Conservation (phyloP, 2,797 vertebrate genomes). For the Chelonia mydas region DNA sequence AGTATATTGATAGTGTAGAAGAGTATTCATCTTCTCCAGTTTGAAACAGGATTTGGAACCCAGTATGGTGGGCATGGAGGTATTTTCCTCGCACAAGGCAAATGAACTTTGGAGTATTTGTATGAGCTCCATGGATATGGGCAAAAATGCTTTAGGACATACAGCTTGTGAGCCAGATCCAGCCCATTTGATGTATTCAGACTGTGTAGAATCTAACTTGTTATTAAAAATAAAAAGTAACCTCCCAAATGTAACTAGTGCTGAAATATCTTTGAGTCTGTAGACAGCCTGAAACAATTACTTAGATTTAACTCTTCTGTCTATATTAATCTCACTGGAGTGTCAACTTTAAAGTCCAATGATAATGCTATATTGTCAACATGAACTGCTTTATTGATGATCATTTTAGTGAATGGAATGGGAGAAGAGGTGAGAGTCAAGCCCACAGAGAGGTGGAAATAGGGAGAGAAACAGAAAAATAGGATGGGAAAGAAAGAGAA, state of each 20-base stretch:
- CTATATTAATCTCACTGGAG: neutral
- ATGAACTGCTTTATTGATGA: neutral
- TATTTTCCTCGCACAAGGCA: neutral
- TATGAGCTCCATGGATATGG: neutral
- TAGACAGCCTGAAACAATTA: neutral
- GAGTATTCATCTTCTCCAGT: neutral
- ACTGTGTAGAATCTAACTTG: neutral
- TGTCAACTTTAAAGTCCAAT: neutral
- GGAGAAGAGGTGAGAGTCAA: no score
- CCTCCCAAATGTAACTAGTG: neutral
- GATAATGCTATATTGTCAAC: neutral
- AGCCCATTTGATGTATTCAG: neutral
- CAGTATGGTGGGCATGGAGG: neutral
- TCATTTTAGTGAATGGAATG: neutral
- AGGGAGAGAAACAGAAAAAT: neutral
- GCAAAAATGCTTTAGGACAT: neutral
- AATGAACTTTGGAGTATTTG: neutral
- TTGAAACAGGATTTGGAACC: neutral
- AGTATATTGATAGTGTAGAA: neutral
- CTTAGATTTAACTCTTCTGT: neutral
- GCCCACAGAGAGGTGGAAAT: neutral
- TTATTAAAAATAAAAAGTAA: neutral
- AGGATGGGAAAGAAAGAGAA: neutral
- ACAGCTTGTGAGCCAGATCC: neutral
- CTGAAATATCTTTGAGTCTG: neutral